A percentile compares a stretch with the other conserved stretches of the same genome.
Evolutionary conservation across 2,113 vertebrate species (phyloP).

Genomic region (Boulengeromyrus knoepffleri): DNA sequence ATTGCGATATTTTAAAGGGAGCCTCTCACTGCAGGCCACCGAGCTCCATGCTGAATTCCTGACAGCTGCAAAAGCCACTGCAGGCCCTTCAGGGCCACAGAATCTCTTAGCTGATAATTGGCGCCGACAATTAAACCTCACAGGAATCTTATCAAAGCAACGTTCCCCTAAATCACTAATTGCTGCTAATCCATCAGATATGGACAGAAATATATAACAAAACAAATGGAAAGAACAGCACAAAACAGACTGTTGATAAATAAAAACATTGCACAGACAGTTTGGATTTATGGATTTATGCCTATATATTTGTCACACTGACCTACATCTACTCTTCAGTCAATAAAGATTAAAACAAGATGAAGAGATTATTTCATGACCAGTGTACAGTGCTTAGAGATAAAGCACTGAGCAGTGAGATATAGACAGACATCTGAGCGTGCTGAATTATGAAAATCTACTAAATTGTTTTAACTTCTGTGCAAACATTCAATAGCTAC

Average conservation of each 20-base stretch:
- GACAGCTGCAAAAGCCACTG: not conserved
- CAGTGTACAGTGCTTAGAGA: not conserved
- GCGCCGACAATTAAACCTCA: conserved; percentile 5
- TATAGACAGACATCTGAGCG: not conserved
- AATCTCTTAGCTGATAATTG: not conserved
- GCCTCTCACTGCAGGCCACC: not conserved
- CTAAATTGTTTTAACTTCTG: not conserved
- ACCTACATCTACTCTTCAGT: not conserved
- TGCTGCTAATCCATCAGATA: not conserved
- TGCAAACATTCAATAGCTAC: not conserved
- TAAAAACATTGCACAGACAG: not conserved
- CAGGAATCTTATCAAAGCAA: conserved; percentile 9
- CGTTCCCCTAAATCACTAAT: not conserved
- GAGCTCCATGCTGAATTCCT: not conserved
- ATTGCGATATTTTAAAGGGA: not conserved
- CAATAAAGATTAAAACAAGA: not conserved
- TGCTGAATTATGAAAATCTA: not conserved
- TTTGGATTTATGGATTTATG: not conserved
- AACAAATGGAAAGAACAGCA: not conserved
- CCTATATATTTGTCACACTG: not conserved
- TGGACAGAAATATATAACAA: not conserved
- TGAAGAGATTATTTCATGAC: not conserved
- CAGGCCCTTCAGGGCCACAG: not conserved
- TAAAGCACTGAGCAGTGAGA: not conserved
- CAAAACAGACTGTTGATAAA: not conserved